Evolutionary conservation across 2,888 invertebrate species (phyloP).

Genomic region (Epirrhoe tristata): DNA sequence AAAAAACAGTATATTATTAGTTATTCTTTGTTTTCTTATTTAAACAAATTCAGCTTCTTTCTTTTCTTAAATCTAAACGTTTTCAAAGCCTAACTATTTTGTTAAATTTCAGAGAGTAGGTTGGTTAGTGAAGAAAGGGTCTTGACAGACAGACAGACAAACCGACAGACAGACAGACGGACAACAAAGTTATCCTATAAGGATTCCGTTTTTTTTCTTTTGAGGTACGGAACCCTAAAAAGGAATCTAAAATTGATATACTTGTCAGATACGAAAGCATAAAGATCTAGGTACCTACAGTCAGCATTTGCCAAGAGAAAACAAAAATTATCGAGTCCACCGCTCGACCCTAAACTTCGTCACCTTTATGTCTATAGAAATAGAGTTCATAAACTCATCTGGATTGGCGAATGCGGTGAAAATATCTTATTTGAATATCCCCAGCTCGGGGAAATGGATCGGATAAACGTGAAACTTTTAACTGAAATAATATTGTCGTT

Average conservation of each 20-base stretch:
- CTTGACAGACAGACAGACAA: too few relatives aligned
- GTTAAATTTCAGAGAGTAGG: too few relatives aligned
- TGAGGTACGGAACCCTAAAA: too few relatives aligned
- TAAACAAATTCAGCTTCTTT: too few relatives aligned
- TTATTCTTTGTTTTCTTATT: too few relatives aligned
- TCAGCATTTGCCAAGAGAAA: conserved; percentile 49
- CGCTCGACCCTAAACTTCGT: conserved; percentile 36
- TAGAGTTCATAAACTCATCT: conserved; percentile 60
- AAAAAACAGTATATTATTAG: too few relatives aligned
- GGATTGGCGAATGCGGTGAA: conserved; percentile 59
- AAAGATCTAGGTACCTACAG: conserved; percentile 1
- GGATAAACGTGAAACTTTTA: conserved; percentile 73
- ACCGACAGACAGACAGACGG: too few relatives aligned
- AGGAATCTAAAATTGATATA: background rate
- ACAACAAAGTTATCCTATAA: too few relatives aligned
- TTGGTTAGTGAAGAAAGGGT: too few relatives aligned
- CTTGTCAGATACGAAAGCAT: background rate
- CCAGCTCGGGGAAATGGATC: conserved; percentile 65
- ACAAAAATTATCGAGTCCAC: conserved; percentile 48
- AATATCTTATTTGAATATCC: conserved; percentile 74
- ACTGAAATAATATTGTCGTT: conserved; percentile 76
- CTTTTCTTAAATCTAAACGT: too few relatives aligned
- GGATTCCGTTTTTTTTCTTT: too few relatives aligned
- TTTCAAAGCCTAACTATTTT: too few relatives aligned
- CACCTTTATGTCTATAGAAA: conserved; percentile 55